Percentiles rank a stretch among this genome's conserved stretches.
Conservation (phyloP, 2,113 vertebrate genomes). For the Anarrhichthys ocellatus region DNA sequence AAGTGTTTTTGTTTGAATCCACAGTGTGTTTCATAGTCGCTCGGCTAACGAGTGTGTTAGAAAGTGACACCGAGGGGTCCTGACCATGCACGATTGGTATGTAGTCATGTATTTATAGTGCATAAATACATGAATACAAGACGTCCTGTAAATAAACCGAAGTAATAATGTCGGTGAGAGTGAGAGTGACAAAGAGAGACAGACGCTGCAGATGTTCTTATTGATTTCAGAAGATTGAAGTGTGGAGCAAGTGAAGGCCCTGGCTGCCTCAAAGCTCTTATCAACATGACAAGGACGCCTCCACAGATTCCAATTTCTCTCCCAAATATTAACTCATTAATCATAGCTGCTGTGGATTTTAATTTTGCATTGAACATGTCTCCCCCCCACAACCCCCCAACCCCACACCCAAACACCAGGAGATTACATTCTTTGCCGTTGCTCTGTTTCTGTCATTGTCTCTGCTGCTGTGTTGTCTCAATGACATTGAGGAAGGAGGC, state of each 20-base stretch:
- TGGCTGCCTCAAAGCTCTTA: slow-evolving; percentile 67
- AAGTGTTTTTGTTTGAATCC: too few relatives aligned
- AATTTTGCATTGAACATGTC: slow-evolving; percentile 76
- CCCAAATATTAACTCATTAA: slow-evolving; percentile 88
- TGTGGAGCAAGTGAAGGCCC: slow-evolving; percentile 30
- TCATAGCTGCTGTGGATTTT: slow-evolving; percentile 83
- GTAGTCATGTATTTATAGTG: slow-evolving; percentile 26
- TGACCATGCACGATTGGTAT: too few relatives aligned
- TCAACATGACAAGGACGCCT: slow-evolving; percentile 73
- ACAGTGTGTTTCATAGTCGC: too few relatives aligned
- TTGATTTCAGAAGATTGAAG: slow-evolving; percentile 69
- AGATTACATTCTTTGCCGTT: slow-evolving; percentile 73
- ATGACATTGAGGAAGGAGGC: not conserved
- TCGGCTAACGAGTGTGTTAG: too few relatives aligned
- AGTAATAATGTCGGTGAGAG: slow-evolving; percentile 34
- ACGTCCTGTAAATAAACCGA: slow-evolving; percentile 19
- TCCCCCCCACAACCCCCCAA: not conserved
- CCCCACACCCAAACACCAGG: slow-evolving; percentile 20
- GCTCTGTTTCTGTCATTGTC: slow-evolving; percentile 36
- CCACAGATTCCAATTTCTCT: slow-evolving; percentile 83
- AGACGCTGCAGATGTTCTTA: slow-evolving; percentile 53
- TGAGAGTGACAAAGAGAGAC: slow-evolving; percentile 23
- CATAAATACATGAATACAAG: too few relatives aligned
- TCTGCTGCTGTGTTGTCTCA: not conserved
- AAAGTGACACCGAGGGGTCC: too few relatives aligned